Base-by-base conservation (phyloP, 2,888 invertebrate genomes). In the Lymantria dispar region DNA sequence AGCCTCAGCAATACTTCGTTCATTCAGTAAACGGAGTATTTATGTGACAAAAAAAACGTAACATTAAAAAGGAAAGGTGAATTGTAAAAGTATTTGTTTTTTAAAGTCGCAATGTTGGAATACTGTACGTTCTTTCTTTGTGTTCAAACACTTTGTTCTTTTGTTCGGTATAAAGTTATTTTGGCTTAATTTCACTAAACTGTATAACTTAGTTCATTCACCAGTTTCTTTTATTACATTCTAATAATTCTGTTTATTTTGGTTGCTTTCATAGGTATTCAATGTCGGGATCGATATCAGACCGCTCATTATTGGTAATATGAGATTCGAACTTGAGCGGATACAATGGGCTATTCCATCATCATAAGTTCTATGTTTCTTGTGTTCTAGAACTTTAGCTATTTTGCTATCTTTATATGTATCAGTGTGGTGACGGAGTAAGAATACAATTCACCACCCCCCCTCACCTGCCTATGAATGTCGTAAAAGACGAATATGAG, bases 151-250 rank as follows among this genome's bases (percentile, higher is more conserved):
- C 64, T 64, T 66, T 66, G 64, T 61, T 56, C 64, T 56, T 64
- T 66, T 63, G 61, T 66, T 61, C 11, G 11, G 37, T 45, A 36
- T 49, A 47, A 53, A 66, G 54, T 66, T 63, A 59, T 66, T 66
- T 63, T 43, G 50, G 42, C 52, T 63, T 49, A 58, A 61, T 62
- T 66, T 62, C 51, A 53, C 50, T 54, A 53, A 62, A 56, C 48
- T 47, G 50, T 54, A 45, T 44, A 48, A 50, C 33, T 52, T n/a
- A 30, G 22, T 22, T 22, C 22, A 22, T 22, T 22, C 9, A 22
- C 49, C 45, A 39, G 49, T 29, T 41, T 31, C 31, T 52, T 51
- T 36, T 49, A 45, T 48, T 53, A 43, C 47, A 41, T 41, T 45
- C 39, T 29, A 33, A 10, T 33, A 8, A 33, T 33, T 7, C 33